phyloP scores from a whole-genome alignment of 2,888 invertebrate genomes.

The Eupeodes luniger region DNA sequence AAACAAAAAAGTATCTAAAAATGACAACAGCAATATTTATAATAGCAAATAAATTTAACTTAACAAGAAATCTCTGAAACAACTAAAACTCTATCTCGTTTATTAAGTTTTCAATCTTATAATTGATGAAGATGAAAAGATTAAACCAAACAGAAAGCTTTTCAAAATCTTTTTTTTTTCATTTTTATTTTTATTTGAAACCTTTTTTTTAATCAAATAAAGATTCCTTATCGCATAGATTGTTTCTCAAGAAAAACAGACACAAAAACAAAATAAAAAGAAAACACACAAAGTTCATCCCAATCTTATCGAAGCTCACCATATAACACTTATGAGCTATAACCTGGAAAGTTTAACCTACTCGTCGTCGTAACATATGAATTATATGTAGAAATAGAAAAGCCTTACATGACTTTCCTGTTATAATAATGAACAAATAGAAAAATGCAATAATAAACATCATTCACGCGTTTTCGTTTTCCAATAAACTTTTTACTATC shows the following conservation, averaged over 20 bases:
- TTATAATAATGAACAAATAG: neutral
- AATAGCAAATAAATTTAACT: neutral
- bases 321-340: neutral
- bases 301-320: slow-evolving; percentile 3
- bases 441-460: neutral
- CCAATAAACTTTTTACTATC: neutral
- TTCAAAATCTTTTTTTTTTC: neutral
- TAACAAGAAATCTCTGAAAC: neutral
- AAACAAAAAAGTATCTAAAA: too few species aligned
- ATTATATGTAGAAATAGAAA: too few species aligned
- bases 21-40: neutral
- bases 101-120: neutral
- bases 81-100: neutral
- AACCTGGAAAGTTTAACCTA: neutral
- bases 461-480: neutral
- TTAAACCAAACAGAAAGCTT: neutral
- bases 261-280: neutral
- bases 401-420: neutral
- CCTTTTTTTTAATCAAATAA: neutral
- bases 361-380: too few species aligned
- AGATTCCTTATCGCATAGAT: neutral
- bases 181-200: neutral
- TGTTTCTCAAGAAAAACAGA: neutral
- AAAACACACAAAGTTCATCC: neutral
- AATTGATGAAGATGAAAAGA: neutral